phyloP scores from a whole-genome alignment of 2,888 invertebrate genomes.

The Alsophila aescularia region DNA sequence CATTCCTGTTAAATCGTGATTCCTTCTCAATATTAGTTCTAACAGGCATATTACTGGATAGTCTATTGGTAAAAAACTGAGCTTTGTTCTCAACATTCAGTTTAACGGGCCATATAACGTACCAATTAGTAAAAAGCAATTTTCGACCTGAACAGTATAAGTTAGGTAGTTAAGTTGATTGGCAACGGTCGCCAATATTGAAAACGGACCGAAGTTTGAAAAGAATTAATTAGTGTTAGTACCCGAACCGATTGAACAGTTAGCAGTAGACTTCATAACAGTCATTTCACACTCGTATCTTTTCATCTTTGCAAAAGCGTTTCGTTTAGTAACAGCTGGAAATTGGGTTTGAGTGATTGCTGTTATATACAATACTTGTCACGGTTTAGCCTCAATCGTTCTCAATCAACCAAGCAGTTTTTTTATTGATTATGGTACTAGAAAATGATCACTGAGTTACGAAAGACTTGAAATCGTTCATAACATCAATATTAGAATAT shows the following conservation, averaged over 20 bases:
- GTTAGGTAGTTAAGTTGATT: conserved; percentile 23
- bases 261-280: conserved; percentile 16
- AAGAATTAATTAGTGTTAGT: conserved; percentile 18
- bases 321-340: conserved; percentile 2
- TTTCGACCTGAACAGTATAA: conserved; percentile 21
- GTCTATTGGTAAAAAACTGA: conserved; percentile 11
- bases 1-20: too few relatives aligned
- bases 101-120: conserved; percentile 28
- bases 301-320: conserved; percentile 2
- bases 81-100: conserved; percentile 25
- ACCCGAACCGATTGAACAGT: conserved; percentile 18
- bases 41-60: not conserved
- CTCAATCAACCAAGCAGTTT: not conserved
- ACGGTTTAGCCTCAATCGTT: not conserved
- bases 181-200: conserved; percentile 27
- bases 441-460: not conserved
- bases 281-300: conserved; percentile 4
- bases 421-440: not conserved
- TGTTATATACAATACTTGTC: not conserved
- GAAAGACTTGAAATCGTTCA: not conserved
- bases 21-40: not conserved
- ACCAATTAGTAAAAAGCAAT: conserved; percentile 30
- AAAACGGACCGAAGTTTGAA: conserved; percentile 11
- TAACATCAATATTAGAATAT: not conserved
- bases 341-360: not conserved